Evolutionary conservation across 2,888 invertebrate genomes (phyloP).

Genomic region (Lamellibrachia satsuma): DNA sequence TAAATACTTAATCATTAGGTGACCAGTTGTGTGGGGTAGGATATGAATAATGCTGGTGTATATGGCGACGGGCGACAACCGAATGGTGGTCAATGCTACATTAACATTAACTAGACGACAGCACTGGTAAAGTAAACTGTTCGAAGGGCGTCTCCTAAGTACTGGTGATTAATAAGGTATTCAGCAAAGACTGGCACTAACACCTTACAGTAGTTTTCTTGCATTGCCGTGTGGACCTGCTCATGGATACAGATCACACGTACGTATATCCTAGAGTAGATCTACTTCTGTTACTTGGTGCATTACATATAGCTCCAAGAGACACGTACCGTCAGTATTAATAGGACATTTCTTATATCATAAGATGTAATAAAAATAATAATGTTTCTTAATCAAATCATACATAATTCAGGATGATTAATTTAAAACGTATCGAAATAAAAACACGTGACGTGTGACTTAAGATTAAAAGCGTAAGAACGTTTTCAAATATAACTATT

Average conservation of each 20-base stretch:
- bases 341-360: no score
- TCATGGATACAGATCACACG: not conserved
- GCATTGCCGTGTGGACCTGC: not conserved
- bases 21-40: not conserved
- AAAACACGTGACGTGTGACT: no score
- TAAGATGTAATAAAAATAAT: no score
- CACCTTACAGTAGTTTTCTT: not conserved
- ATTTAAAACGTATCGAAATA: no score
- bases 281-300: no score
- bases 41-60: not conserved
- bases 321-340: no score
- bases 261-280: no score
- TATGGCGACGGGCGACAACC: not conserved
- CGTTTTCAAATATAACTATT: no score
- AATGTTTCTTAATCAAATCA: no score
- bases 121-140: not conserved
- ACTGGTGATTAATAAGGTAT: not conserved
- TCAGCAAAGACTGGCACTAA: not conserved
- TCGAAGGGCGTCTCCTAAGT: not conserved
- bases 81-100: not conserved
- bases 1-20: not conserved
- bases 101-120: not conserved
- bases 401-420: no score
- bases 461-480: no score
- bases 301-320: no score